Evolutionary conservation across 2,888 invertebrate genomes (phyloP).

Genomic region (Axea sp.): DNA sequence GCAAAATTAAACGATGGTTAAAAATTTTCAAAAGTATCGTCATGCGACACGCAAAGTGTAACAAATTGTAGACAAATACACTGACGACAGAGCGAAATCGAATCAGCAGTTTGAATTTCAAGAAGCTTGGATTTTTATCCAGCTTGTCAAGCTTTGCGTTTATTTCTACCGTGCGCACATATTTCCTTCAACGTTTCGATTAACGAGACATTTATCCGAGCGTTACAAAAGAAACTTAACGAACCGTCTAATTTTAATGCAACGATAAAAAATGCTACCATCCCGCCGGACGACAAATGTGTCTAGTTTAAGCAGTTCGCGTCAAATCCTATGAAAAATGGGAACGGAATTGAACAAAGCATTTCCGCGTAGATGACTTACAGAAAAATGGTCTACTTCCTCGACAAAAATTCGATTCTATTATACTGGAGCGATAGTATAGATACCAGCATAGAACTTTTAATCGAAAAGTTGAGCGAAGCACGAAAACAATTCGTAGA

Average conservation of each 20-base stretch:
- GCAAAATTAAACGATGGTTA: too few species aligned
- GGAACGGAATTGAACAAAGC: conserved; percentile 48
- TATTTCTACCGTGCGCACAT: not conserved
- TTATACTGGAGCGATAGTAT: conserved; percentile 28
- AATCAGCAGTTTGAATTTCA: not conserved
- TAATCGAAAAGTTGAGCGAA: conserved; percentile 57
- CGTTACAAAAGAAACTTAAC: conserved; percentile 39
- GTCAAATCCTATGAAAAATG: conserved; percentile 47
- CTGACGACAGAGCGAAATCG: conserved; percentile 3
- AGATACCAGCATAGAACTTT: conserved; percentile 42
- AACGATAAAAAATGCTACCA: conserved; percentile 22
- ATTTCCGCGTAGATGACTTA: conserved; percentile 55
- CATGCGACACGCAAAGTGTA: too few species aligned
- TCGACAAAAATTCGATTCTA: conserved; percentile 47
- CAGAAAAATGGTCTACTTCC: conserved; percentile 49
- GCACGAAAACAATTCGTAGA: conserved; percentile 45
- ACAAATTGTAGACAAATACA: not conserved
- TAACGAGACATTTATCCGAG: conserved; percentile 27
- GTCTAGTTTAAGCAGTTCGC: conserved; percentile 44
- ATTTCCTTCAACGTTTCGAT: conserved; percentile 28
- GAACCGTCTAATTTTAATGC: conserved; percentile 48
- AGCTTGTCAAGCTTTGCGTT: not conserved
- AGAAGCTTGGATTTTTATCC: not conserved
- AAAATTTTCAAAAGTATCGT: too few species aligned
- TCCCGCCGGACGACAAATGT: conserved; percentile 37